phyloP scores from a whole-genome alignment of 2,113 vertebrate species.

The Acanthisitta chloris region DNA sequence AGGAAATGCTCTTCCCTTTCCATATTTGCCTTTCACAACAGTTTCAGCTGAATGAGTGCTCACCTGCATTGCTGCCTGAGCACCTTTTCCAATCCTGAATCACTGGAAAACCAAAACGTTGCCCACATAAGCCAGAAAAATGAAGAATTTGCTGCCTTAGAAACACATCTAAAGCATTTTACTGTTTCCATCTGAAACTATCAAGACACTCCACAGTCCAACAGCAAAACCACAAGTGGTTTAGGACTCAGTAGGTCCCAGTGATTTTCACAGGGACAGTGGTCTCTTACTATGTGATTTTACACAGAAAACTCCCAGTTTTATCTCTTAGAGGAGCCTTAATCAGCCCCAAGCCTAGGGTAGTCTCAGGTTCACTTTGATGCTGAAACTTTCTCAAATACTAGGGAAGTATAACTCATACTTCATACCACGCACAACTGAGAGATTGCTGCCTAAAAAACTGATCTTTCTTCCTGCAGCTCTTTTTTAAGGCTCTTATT shows the following conservation, averaged over 20 bases:
- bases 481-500: neutral
- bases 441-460: neutral
- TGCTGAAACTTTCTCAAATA: neutral
- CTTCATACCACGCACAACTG: neutral
- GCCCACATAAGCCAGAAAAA: neutral
- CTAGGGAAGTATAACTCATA: neutral
- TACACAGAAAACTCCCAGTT: neutral
- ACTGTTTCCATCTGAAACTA: neutral
- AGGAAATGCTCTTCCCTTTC: neutral
- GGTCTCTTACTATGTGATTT: neutral
- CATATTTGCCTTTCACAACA: neutral
- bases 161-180: neutral
- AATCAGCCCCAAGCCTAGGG: neutral
- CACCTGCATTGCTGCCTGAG: neutral
- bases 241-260: neutral
- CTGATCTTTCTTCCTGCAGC: neutral
- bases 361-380: rapidly evolving
- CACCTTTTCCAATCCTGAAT: neutral
- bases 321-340: neutral
- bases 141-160: neutral
- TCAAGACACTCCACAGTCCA: neutral
- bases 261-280: neutral
- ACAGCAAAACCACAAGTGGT: neutral
- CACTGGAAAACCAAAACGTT: neutral
- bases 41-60: neutral